phyloP scores from a whole-genome alignment of 2,888 invertebrate species.

The Sclerodermus sp. region DNA sequence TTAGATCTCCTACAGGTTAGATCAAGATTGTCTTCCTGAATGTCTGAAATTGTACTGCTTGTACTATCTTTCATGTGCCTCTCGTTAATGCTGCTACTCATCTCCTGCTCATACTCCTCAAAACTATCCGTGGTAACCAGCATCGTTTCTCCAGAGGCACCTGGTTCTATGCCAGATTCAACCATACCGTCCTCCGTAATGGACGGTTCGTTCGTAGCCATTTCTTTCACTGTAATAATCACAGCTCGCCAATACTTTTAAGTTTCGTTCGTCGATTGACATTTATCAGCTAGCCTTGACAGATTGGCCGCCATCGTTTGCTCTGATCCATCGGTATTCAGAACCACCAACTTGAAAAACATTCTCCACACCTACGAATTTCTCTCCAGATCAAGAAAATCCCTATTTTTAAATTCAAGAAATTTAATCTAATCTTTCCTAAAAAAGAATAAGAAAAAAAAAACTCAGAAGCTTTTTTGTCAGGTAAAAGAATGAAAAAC shows the following conservation, averaged over 20 bases:
- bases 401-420: too few relatives aligned
- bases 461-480: too few relatives aligned
- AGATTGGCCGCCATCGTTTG: conserved; percentile 30
- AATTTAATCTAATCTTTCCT: too few relatives aligned
- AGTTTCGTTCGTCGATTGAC: conserved; percentile 21
- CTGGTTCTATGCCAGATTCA: conserved; percentile 61
- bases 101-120: conserved; percentile 70
- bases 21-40: conserved; percentile 62
- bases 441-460: too few relatives aligned
- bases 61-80: conserved; percentile 61
- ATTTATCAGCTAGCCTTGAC: conserved; percentile 26
- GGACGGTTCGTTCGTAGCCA: conserved; percentile 40
- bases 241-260: conserved; percentile 9
- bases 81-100: conserved; percentile 68
- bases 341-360: too few relatives aligned
- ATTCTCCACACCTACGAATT: too few relatives aligned
- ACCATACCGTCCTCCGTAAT: conserved; percentile 42
- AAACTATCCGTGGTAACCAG: conserved; percentile 72
- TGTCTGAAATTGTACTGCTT: conserved; percentile 64
- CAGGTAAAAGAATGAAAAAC: too few relatives aligned
- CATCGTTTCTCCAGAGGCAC: conserved; percentile 68
- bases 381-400: too few relatives aligned
- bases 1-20: conserved; percentile 5
- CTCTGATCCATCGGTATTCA: neutral
- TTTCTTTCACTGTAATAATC: conserved; percentile 19